Evolutionary conservation across 2,888 invertebrate genomes (phyloP).

Genomic region (Crioceris asparagi): DNA sequence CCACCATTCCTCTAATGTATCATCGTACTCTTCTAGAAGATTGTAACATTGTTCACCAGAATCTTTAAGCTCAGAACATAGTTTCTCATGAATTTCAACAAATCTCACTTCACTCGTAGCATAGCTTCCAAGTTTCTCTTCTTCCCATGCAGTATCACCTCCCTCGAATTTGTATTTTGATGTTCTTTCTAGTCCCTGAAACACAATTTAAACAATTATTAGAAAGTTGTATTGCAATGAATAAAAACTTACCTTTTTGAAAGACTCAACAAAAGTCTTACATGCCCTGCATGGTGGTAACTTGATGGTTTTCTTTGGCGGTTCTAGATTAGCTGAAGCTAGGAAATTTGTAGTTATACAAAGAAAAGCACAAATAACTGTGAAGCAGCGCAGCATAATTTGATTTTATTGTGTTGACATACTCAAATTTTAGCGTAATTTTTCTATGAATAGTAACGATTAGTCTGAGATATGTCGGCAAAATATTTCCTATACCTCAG

Average conservation of each 20-base stretch:
- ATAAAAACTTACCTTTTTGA: slow-evolving; percentile 48
- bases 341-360: too few species aligned
- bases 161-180: slow-evolving; percentile 84
- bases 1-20: slow-evolving; percentile 83
- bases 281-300: slow-evolving; percentile 70
- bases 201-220: slow-evolving; percentile 2
- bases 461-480: too few species aligned
- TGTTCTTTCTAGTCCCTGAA: slow-evolving; percentile 62
- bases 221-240: slow-evolving; percentile 1
- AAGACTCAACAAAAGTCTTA: slow-evolving; percentile 61
- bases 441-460: too few species aligned
- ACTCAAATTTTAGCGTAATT: too few species aligned
- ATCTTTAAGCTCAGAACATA: slow-evolving; percentile 66
- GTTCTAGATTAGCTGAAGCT: neutral
- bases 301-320: slow-evolving; percentile 13
- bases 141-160: slow-evolving; percentile 90
- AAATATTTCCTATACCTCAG: too few species aligned
- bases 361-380: too few species aligned
- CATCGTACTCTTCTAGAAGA: slow-evolving; percentile 76
- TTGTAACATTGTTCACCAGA: slow-evolving; percentile 71
- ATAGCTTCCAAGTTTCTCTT: slow-evolving; percentile 73
- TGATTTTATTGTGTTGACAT: too few species aligned
- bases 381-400: too few species aligned
- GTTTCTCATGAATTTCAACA: slow-evolving; percentile 79
- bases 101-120: slow-evolving; percentile 80